Evolutionary conservation across 2,888 invertebrate species (phyloP).

Genomic region (Platycheirus rosarum): DNA sequence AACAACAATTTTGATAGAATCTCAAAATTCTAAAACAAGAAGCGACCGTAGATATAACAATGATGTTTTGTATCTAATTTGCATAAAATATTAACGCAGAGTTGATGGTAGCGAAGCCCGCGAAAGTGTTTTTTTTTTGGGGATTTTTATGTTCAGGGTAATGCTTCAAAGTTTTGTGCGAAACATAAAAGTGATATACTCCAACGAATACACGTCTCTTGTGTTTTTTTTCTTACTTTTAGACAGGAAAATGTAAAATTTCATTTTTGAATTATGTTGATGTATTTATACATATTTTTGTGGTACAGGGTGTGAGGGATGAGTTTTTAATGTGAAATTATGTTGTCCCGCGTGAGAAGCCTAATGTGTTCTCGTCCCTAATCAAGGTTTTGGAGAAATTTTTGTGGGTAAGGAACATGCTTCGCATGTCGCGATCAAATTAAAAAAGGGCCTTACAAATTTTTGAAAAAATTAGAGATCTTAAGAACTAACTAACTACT

Average conservation of each 20-base stretch:
- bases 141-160: conserved; percentile 54
- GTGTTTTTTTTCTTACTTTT: conserved; percentile 37
- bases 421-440: too few species aligned
- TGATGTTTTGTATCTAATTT: conserved; percentile 74
- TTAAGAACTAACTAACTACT: too few species aligned
- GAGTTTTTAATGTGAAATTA: conserved; percentile 22
- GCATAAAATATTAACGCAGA: conserved; percentile 73
- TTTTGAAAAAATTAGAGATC: too few species aligned
- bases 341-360: too few species aligned
- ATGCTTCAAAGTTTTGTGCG: conserved; percentile 51
- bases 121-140: conserved; percentile 35
- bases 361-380: too few species aligned
- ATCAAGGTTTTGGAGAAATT: too few species aligned
- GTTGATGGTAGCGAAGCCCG: conserved; percentile 49
- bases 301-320: conserved; percentile 1
- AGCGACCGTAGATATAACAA: conserved; percentile 61
- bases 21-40: conserved; percentile 56
- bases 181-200: conserved; percentile 46
- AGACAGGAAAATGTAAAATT: conserved; percentile 31
- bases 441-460: too few species aligned
- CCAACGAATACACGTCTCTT: conserved; percentile 41
- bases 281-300: conserved; percentile 10
- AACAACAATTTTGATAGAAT: conserved; percentile 17
- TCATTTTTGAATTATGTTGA: conserved; percentile 36
- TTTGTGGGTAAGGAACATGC: too few species aligned